These are phyloP conservation scores for Heteromyza rotundicornis DNA, from an alignment of 2,888 invertebrate genomes.

Conservation along the genomic window DNA sequence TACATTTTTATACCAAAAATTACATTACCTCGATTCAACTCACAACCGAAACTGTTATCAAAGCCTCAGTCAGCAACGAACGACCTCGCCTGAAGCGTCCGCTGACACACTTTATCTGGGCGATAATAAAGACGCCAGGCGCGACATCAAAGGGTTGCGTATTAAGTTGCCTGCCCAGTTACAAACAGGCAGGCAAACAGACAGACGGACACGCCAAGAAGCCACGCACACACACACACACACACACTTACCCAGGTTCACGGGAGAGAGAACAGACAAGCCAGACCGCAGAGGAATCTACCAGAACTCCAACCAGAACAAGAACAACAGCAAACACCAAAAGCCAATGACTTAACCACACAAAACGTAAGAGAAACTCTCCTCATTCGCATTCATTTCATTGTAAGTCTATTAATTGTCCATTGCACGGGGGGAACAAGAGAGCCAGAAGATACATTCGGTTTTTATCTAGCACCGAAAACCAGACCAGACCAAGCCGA, in stretches of 20 bases:
- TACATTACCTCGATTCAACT: too few relatives aligned
- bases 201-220: not conserved
- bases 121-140: constrained; percentile 57
- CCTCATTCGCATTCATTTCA: not conserved
- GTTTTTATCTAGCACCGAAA: too few relatives aligned
- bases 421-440: not conserved
- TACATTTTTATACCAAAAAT: too few relatives aligned
- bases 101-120: constrained; percentile 35
- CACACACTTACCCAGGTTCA: not conserved
- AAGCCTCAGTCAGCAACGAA: not conserved
- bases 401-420: constrained; percentile 5
- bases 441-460: too few relatives aligned
- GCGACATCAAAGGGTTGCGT: constrained; percentile 41
- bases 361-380: too few relatives aligned
- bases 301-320: too few relatives aligned
- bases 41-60: too few relatives aligned
- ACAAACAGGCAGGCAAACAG: not conserved
- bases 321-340: not conserved
- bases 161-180: not conserved
- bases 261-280: too few relatives aligned
- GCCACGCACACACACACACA: not conserved
- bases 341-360: constrained; percentile 3
- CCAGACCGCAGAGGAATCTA: too few relatives aligned
- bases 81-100: constrained; percentile 34
- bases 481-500: too few relatives aligned